Conservation (phyloP, 2,888 invertebrate genomes). For the Parnassius mnemosyne region DNA sequence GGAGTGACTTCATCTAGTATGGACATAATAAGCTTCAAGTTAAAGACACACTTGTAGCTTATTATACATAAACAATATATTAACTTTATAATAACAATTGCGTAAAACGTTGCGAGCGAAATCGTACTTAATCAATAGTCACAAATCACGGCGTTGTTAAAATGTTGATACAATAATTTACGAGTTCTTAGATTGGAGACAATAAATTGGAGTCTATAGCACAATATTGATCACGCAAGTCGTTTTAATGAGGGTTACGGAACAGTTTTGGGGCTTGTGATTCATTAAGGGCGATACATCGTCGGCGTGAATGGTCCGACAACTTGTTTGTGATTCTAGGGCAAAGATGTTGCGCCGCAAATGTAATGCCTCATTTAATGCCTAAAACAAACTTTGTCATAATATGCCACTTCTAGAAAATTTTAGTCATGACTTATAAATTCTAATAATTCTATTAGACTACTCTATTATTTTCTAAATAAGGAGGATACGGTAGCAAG, state of each 20-base stretch:
- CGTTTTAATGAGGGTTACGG: conserved; percentile 60
- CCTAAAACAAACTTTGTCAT: background rate
- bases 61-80: no score
- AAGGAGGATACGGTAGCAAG: no score
- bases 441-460: no score
- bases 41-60: no score
- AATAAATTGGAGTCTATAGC: conserved; percentile 24
- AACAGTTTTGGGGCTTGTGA: conserved; percentile 57
- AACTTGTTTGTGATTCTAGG: conserved; percentile 20
- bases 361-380: background rate
- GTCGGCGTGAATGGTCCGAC: conserved; percentile 37
- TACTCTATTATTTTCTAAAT: no score
- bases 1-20: no score
- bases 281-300: conserved; percentile 67
- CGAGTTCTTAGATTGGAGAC: conserved; percentile 22
- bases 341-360: background rate
- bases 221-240: conserved; percentile 55
- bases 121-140: conserved; percentile 10
- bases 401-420: background rate
- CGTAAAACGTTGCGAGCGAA: conserved; percentile 8
- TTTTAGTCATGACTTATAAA: no score
- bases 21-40: no score
- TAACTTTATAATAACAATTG: conserved; percentile 20
- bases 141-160: conserved; percentile 23
- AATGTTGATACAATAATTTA: conserved; percentile 26